Base-by-base conservation (phyloP, 30 jellyfish, hydroid and myxozoan species). In the Pelagia noctiluca region DNA sequence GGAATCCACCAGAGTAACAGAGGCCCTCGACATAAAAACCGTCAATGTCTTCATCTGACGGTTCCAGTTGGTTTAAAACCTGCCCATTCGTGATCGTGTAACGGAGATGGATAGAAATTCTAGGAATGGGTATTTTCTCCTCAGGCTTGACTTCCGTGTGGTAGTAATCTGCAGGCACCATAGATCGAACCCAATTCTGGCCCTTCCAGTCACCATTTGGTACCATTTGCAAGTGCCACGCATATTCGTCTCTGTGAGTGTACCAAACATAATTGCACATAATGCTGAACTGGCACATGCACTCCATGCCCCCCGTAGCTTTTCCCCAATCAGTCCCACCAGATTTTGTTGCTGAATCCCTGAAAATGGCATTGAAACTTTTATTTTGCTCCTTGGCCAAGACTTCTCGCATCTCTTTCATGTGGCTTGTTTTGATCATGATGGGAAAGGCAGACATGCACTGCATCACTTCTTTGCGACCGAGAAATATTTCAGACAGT, bases 391-490 rank as follows among this genome's bases (percentile, higher is more conserved):
- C 63, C 57, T 69, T 69, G 38, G 38, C 93, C 0, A 71, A 62
- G 50, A 30, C 71, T 18, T 35, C 46, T 19, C 97, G 94, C 79
- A 88, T 13, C 35, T 53, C 81, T 4, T 65, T 62, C 1, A 88
- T 72, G 42, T 88, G 97, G 46, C 46, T 32, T 30, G 80, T 86
- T 47, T 80, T 88, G 62, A 80, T 13, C 2, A 81, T 74, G 24
- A 88, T 82, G n/a, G 97, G 97, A 72, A 88, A 76, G 12, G 54
- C 54, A 76, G 87, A 47, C 88, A 76, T 76, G 86, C 88, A 76
- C 54, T 21, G 34, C 63, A 38, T 80, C 1, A 86, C 85, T 63
- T 88, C 88, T 46, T 80, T 88, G 60, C 54, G 63, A 63, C 84
- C 84, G 22, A 81, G 67, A 28, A 81, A n/a, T 50, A 30, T 32